Evolutionary conservation across 2,888 invertebrate genomes (phyloP).

Genomic region (Cheilosia urbana): DNA sequence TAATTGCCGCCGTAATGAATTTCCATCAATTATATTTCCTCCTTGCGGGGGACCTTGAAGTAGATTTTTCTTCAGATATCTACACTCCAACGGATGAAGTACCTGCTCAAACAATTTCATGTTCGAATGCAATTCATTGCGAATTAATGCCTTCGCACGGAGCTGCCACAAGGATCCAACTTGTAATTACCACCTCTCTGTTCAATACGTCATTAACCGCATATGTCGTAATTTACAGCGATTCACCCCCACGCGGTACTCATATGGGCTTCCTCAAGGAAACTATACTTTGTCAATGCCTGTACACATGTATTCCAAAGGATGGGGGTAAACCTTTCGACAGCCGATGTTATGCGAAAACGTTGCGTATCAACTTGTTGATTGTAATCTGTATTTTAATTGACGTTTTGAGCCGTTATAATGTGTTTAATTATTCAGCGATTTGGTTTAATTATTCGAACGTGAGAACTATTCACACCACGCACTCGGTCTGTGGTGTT

Average conservation of each 20-base stretch:
- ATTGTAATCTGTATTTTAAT: slow-evolving; percentile 75
- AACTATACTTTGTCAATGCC: slow-evolving; percentile 73
- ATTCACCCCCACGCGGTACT: slow-evolving; percentile 5
- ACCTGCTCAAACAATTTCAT: slow-evolving; percentile 58
- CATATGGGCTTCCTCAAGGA: slow-evolving; percentile 28
- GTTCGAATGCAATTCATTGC: slow-evolving; percentile 71
- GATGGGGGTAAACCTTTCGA: slow-evolving; percentile 56
- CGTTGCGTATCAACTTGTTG: slow-evolving; percentile 74
- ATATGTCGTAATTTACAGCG: slow-evolving; percentile 63
- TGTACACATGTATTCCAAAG: neutral
- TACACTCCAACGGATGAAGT: slow-evolving; percentile 7
- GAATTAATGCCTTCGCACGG: slow-evolving; percentile 55
- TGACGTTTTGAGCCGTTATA: slow-evolving; percentile 74
- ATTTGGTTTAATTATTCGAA: slow-evolving; percentile 74
- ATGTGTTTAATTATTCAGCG: slow-evolving; percentile 75
- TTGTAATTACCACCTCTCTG: slow-evolving; percentile 64
- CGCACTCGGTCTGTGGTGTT: slow-evolving; percentile 2
- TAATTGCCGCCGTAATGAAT: slow-evolving; percentile 61
- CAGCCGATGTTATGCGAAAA: slow-evolving; percentile 59
- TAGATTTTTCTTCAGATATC: slow-evolving; percentile 6
- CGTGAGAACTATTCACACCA: slow-evolving; percentile 71
- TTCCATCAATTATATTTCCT: slow-evolving; percentile 63
- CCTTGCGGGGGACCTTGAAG: slow-evolving; percentile 1
- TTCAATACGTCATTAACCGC: slow-evolving; percentile 74
- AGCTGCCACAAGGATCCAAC: slow-evolving; percentile 45